These are phyloP conservation scores for Hippopotamyrus pictus DNA, from an alignment of 2,797 vertebrate species.

Conservation along the genomic window DNA sequence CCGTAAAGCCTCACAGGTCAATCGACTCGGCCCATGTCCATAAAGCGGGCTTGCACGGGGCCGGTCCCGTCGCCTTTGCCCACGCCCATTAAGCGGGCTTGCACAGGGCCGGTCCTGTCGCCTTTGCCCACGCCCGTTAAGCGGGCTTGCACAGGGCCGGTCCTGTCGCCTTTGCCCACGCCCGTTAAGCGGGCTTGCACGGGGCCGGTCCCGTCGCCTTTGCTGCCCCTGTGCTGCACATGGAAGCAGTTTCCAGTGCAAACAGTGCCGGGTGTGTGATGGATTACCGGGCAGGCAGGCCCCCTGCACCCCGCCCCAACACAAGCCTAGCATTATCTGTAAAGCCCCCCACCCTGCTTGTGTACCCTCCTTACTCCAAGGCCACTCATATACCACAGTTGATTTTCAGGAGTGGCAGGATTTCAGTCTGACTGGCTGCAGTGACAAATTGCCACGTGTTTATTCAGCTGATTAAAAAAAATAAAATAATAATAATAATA, in stretches of 20 bases:
- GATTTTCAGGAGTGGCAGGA: not conserved
- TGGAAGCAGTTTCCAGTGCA: constrained; percentile 63
- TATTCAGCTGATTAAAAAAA: not conserved
- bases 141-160: not conserved
- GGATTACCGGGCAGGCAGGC: constrained; percentile 52
- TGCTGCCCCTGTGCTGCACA: constrained; percentile 50
- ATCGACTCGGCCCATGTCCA: not conserved
- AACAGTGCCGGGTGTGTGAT: constrained; percentile 56
- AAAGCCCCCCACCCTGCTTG: constrained; percentile 9
- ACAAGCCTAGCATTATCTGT: constrained; percentile 20
- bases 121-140: not conserved
- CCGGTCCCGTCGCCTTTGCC: not conserved
- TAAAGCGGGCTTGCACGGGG: not conserved
- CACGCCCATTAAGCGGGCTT: not conserved
- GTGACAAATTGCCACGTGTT: not conserved
- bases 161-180: too few species aligned
- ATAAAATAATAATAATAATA: too few species aligned
- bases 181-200: not conserved
- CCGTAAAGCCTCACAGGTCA: not conserved
- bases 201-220: constrained; percentile 27
- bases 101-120: not conserved
- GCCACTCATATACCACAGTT: not conserved
- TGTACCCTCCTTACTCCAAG: constrained; percentile 2
- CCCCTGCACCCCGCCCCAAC: constrained; percentile 24
- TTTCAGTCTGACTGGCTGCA: not conserved